Evolutionary conservation across 2,797 vertebrate species (phyloP).

Genomic region (Rhabdophis nuchalis): DNA sequence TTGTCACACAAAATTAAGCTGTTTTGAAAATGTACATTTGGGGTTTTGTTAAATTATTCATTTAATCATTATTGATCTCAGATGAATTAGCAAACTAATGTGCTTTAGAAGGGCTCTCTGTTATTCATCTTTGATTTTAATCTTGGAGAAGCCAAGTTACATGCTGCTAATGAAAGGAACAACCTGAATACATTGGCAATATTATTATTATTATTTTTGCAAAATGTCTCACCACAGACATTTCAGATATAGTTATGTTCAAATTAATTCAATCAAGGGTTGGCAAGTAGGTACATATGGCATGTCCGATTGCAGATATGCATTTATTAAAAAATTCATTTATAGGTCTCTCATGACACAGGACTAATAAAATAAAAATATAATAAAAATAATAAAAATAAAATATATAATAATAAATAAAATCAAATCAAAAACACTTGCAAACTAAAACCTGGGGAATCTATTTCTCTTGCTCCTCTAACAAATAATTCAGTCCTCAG

Average conservation of each 20-base stretch:
- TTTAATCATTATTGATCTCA: slow-evolving; percentile 63
- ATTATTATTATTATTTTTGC: slow-evolving; percentile 4
- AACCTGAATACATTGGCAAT: slow-evolving; percentile 43
- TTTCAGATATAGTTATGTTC: slow-evolving; percentile 30
- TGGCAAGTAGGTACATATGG: not conserved
- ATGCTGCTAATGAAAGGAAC: slow-evolving; percentile 48
- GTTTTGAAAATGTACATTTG: slow-evolving; percentile 22
- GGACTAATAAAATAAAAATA: not conserved
- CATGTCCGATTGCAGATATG: not conserved
- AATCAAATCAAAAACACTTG: not conserved
- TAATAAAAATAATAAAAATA: no score
- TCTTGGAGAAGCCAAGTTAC: slow-evolving; percentile 43
- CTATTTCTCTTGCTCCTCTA: not conserved
- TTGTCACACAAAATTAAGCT: slow-evolving; percentile 45
- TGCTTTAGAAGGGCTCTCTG: slow-evolving; percentile 37
- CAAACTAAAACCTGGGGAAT: not conserved
- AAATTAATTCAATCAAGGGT: not conserved
- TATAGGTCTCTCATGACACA: not conserved
- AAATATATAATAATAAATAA: not conserved
- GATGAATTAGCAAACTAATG: slow-evolving; percentile 57
- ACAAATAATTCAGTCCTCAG: not conserved
- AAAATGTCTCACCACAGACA: slow-evolving; percentile 43
- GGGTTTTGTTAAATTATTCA: slow-evolving; percentile 63
- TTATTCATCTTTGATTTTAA: slow-evolving; percentile 61
- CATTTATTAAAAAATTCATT: not conserved